Evolutionary conservation across 2,888 invertebrate genomes (phyloP).

Genomic region (Trichogramma dendrolimi): DNA sequence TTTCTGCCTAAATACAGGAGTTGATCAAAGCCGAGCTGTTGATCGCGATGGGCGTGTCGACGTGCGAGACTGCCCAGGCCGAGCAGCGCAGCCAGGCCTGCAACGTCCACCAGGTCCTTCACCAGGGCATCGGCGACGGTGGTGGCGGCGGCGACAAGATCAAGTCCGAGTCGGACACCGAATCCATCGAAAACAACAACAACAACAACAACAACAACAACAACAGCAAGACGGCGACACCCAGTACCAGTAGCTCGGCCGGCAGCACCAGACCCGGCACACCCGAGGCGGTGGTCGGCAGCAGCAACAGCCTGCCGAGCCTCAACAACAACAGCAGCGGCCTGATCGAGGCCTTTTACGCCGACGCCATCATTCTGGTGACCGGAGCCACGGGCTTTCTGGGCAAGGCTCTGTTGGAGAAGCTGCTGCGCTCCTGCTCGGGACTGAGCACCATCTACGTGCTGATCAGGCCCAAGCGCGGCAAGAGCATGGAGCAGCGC

Average conservation of each 20-base stretch:
- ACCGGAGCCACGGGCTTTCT: slow-evolving; percentile 83
- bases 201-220: neutral
- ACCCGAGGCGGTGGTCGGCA: neutral
- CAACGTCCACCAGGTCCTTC: slow-evolving; percentile 15
- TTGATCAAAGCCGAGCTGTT: slow-evolving; percentile 32
- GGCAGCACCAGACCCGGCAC: too few relatives aligned
- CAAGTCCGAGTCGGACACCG: slow-evolving; percentile 31
- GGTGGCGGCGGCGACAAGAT: slow-evolving; percentile 23
- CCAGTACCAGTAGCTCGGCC: too few relatives aligned
- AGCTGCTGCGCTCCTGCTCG: slow-evolving; percentile 81
- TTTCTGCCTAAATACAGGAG: slow-evolving; percentile 28
- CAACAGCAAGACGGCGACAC: too few relatives aligned
- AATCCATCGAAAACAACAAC: neutral
- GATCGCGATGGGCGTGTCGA: slow-evolving; percentile 44
- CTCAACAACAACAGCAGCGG: slow-evolving; percentile 26
- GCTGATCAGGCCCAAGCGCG: slow-evolving; percentile 74
- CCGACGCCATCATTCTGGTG: slow-evolving; percentile 56
- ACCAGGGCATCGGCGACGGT: slow-evolving; percentile 27
- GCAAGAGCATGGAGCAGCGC: slow-evolving; percentile 66
- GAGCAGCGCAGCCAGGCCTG: neutral
- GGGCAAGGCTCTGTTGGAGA: slow-evolving; percentile 90
- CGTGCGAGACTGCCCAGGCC: slow-evolving; percentile 24
- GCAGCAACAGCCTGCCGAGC: neutral
- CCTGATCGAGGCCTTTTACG: slow-evolving; percentile 54
- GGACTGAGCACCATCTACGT: slow-evolving; percentile 74